Base-by-base conservation (phyloP, 2,797 vertebrate species). In the Cyprinodon diabolis region DNA sequence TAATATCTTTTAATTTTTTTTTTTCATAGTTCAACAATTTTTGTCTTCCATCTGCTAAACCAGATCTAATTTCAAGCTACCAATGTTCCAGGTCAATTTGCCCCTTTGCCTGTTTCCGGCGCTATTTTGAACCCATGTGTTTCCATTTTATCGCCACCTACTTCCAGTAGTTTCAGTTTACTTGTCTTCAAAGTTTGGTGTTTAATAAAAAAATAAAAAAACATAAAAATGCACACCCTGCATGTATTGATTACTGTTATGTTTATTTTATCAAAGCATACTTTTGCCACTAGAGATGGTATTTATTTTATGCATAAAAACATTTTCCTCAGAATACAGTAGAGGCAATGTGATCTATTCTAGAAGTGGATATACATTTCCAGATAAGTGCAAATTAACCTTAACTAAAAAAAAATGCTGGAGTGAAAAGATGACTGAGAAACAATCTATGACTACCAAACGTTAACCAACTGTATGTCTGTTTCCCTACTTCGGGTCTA, bases 1-100 rank as follows among this genome's bases (percentile, higher is more conserved):
- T 75, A 76, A 17, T 71, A 56, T 72, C 54, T 21, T 12, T 49
- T 75, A 2, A 30, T 30, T 52, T 30, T 78, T 68, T 30, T 71
- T 47, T 71, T 47, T 60, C 25, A 37, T 35, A 55, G 66, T n/a
- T 30, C 58, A 40, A 40, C 9, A 37, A 25, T 70, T 74, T 57
- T 72, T 7, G 69, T 75, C 71, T 74, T 81, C 72, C 77, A 58
- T 71, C 68, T 62, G 43, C 48, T 37, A n/a, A 68, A 76, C 84
- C 56, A 80, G 67, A 78, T 72, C 78, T 70, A 70, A 82, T 13
- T 43, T 65, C 19, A 43, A 45, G n/a, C 11, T 45, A 45, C 43
- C 9, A 40, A 4, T 21, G 37, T 62, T 63, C 60, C 37, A 65
- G 10, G 21, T 65, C 21, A 45, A 7, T 45, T 65, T n/a, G 40